Evolutionary conservation across 2,888 invertebrate genomes (phyloP).

Genomic region (Eurytoma californica): DNA sequence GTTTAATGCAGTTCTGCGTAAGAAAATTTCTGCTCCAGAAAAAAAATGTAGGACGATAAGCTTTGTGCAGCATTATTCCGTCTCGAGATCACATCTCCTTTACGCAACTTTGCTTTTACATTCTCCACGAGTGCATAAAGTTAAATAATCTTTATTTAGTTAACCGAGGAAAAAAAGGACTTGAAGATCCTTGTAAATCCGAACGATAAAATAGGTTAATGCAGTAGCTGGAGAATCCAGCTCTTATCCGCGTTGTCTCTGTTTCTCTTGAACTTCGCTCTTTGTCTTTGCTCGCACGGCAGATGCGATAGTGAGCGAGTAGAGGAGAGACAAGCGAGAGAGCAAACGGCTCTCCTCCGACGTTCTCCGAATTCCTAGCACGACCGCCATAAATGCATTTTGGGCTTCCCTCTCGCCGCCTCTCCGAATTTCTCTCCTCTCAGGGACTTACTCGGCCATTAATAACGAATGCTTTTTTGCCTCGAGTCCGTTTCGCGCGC

Average conservation of each 20-base stretch:
- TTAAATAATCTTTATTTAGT: conserved; percentile 19
- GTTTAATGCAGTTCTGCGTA: no score
- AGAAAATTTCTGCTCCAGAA: no score
- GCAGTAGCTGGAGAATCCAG: conserved; percentile 18
- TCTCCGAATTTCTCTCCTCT: not conserved
- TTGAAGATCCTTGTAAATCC: conserved; percentile 17
- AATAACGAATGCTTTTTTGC: conserved; percentile 55
- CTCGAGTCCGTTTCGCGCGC: conserved; percentile 6
- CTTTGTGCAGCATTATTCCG: no score
- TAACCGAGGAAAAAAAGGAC: not conserved
- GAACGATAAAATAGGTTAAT: conserved; percentile 40
- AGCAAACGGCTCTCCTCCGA: conserved; percentile 22
- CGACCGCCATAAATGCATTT: conserved; percentile 63
- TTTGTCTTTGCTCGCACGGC: conserved; percentile 33
- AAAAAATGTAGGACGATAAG: no score
- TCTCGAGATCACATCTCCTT: not conserved
- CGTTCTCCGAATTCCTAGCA: conserved; percentile 60
- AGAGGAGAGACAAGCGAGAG: conserved; percentile 4
- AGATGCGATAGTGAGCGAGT: conserved; percentile 11
- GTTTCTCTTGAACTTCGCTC: conserved; percentile 35
- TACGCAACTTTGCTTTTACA: conserved; percentile 1
- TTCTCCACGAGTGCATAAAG: not conserved
- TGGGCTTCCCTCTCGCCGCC: conserved; percentile 26
- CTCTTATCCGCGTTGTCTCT: conserved; percentile 4
- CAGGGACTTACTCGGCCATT: conserved; percentile 40